These are phyloP conservation scores for Eristalis intricaria DNA, from an alignment of 2,888 invertebrate species.

Conservation along the genomic window DNA sequence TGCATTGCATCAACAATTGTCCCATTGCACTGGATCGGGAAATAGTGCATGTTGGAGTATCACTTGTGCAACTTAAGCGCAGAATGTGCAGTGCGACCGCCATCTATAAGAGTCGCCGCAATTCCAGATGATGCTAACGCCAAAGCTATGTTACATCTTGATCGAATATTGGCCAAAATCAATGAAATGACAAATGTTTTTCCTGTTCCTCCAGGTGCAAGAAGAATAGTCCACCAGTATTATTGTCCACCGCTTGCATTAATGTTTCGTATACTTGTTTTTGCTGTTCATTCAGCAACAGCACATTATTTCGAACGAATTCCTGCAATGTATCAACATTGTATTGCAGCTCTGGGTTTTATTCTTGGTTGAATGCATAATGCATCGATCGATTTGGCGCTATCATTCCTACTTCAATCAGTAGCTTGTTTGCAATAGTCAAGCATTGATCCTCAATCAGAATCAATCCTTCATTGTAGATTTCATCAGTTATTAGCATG, in stretches of 20 bases:
- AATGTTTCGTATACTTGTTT: neutral
- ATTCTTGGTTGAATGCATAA: conserved; percentile 73
- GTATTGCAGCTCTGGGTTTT: conserved; percentile 73
- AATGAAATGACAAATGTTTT: too few species aligned
- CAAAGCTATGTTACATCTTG: too few species aligned
- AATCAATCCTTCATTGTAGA: conserved; percentile 53
- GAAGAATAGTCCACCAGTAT: too few species aligned
- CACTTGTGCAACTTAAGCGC: too few species aligned
- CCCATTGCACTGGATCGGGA: too few species aligned
- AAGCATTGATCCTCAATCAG: conserved; percentile 41
- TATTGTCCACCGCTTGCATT: neutral
- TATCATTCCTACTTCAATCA: conserved; percentile 73
- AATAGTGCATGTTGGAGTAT: too few species aligned
- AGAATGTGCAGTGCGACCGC: too few species aligned
- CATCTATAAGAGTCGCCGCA: too few species aligned
- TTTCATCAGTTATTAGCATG: conserved; percentile 17
- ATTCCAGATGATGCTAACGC: too few species aligned
- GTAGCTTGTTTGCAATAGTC: conserved; percentile 37
- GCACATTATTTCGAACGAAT: conserved; percentile 49
- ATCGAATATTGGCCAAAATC: too few species aligned
- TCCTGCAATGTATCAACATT: conserved; percentile 67
- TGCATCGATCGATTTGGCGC: conserved; percentile 73
- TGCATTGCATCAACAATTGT: too few species aligned
- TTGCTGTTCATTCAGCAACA: conserved; percentile 42
- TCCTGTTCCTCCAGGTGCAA: too few species aligned